phyloP scores from a whole-genome alignment of 1,140 invertebrate species.

The Protaetia brevitarsis region DNA sequence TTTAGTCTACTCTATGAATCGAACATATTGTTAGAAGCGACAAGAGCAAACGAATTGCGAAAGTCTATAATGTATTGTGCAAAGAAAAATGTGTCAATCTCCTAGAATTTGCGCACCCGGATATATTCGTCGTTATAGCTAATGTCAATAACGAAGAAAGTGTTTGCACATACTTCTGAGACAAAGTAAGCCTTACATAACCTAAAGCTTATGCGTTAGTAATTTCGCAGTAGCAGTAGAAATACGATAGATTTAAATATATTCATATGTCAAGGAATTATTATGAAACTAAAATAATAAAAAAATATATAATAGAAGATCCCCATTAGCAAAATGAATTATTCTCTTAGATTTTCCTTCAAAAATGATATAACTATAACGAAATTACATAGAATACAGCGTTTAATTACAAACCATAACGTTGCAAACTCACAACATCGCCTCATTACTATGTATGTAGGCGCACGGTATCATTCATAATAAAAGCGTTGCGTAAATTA shows the following conservation, averaged over 20 bases:
- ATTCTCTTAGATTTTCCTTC: too few relatives aligned
- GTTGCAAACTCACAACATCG: too few relatives aligned
- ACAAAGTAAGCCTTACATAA: background rate
- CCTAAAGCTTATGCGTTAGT: background rate
- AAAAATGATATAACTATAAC: too few relatives aligned
- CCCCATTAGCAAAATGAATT: too few relatives aligned
- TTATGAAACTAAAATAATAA: too few relatives aligned
- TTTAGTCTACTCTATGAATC: background rate
- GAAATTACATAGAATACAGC: background rate
- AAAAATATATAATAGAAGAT: too few relatives aligned
- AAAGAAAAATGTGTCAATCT: conserved; percentile 3
- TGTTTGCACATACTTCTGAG: background rate
- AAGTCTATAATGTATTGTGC: background rate
- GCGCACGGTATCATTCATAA: background rate
- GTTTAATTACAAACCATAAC: background rate
- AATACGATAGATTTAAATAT: background rate
- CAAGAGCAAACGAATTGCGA: background rate
- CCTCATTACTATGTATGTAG: too few relatives aligned
- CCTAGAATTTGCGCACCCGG: background rate
- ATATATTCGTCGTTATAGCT: background rate
- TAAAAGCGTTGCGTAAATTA: background rate
- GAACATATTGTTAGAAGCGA: background rate
- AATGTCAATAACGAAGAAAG: background rate
- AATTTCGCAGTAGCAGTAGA: background rate
- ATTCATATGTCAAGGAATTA: too few relatives aligned